phyloP scores from a whole-genome alignment of 2,888 invertebrate genomes.

The Thelaira solivaga region DNA sequence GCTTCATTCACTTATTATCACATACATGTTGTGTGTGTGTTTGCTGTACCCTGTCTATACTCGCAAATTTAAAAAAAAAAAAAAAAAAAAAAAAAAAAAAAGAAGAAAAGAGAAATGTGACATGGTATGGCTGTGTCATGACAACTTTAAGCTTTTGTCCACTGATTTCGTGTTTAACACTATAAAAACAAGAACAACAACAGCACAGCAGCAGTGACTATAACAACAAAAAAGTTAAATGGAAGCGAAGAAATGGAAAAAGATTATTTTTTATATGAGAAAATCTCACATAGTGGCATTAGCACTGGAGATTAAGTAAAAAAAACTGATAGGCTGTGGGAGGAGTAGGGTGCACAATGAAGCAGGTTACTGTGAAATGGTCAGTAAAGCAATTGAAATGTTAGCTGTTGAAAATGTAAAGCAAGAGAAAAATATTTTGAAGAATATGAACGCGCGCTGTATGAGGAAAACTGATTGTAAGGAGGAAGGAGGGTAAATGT shows the following conservation, averaged over 20 bases:
- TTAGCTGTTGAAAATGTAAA: background rate
- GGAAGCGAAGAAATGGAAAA: constrained; percentile 29
- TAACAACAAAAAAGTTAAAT: constrained; percentile 13
- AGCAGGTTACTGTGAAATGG: too few species aligned
- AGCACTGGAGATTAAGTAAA: background rate
- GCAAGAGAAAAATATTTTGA: constrained; percentile 11
- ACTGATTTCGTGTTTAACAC: constrained; percentile 57
- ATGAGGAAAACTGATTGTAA: too few species aligned
- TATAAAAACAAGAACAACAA: background rate
- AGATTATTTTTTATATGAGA: constrained; percentile 23
- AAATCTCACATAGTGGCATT: background rate
- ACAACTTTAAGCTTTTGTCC: constrained; percentile 58
- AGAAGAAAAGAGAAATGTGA: constrained; percentile 8
- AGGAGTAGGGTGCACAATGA: too few species aligned
- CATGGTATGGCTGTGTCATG: constrained; percentile 60
- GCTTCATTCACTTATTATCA: background rate
- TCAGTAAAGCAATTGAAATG: constrained; percentile 24
- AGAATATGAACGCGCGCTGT: constrained; percentile 19
- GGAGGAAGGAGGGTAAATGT: constrained; percentile 31
- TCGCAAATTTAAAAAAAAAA: constrained; percentile 5
- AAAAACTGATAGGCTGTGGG: too few species aligned
- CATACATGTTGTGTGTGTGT: background rate
- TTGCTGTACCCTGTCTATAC: background rate
- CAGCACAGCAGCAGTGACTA: background rate
- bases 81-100: background rate